Base-by-base conservation (phyloP, 2,797 vertebrate genomes). In the Leptodactylus fallax region DNA sequence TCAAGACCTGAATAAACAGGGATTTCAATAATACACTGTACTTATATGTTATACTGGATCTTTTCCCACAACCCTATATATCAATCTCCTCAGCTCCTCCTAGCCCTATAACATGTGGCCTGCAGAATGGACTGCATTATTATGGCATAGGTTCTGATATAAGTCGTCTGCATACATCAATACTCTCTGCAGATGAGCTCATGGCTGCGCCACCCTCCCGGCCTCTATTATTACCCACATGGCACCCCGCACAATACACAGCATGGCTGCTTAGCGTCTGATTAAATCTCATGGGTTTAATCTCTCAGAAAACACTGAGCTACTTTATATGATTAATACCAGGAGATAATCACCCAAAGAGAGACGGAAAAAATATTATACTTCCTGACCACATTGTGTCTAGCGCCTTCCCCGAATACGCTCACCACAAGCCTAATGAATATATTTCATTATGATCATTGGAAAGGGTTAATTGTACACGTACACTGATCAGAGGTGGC, bases 281-380 rank as follows among this genome's bases (percentile, higher is more conserved):
- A 51, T 51, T 76, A 76, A 49, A 76, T 51, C 47, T 17, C 47
- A n/a, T 13, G 72, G 72, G 72, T 51, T 51, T 76, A 76, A 76
- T 76, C 72, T 49, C 72, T n/a, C 47, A 11, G 72, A 4, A 76
- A 76, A 76, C 72, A 12, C 47, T n/a, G 72, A 12, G 72, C 47
- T 21, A 12, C 45, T 36, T 71, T 71, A 76, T 76, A 51, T 76
- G 47, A 76, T 51, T n/a, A 49, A 71, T 71, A 14, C 67, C 67
- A 36, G 13, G 72, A 76, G 45, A 76, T 76, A 76, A 76, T 76
- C 72, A 51, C 19, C 72, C 72, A n/a, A 76, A 49, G 45, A 51
- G 72, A 49, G 19, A 4, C 21, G 17, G 45, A 49, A 74, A 74
- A 76, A 45, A 76, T 76, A 45, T 71, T 27, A 9, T 3, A 76